Base-by-base conservation (phyloP, 2,797 vertebrate species). In the Antrozous pallidus region DNA sequence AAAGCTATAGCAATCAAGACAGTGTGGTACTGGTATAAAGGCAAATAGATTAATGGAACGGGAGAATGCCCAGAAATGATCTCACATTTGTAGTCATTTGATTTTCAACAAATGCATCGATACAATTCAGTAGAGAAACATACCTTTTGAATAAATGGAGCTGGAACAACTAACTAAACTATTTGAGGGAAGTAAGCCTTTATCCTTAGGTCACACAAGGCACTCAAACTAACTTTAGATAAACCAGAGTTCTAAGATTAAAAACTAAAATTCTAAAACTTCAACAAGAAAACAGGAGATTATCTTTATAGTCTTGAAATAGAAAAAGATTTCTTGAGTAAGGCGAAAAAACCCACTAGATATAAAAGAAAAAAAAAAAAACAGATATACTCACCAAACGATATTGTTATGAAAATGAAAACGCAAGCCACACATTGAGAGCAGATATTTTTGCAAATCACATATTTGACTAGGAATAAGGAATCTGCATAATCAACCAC, bases 181-280 rank as follows among this genome's bases (percentile, higher is more conserved):
- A 73, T 14, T 51, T 18, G 7, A 18, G 63, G 38, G 24, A 80
- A 67, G 47, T 20, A 5, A 71, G 8, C 31, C 14, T 81, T 61
- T 40, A 61, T 40, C 63, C 40, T 63, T 40, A 49, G 9, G 31
- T 61, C 24, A 87, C 5, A 90, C 22, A 6, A 70, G 18, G 31
- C 49, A 83, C 12, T 69, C 87, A 79, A 54, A 93, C 58, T 92
- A 75, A 70, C 61, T 49, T 69, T 31, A 74, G 80, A 86, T 24
- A 74, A 61, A 56, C 38, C 26, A 79, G 0, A 61, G 63, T 75
- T 45, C 33, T 73, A 74, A 70, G 63, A 61, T 36, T 33, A 80
- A 73, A 94, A 89, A 54, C 40, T 51, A 42, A 94, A 85, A 70
- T 65, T 85, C 71, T 20, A 84, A 67, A 88, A 40, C n/a, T 89